Base-by-base conservation (phyloP, 2,888 invertebrate species). In the Serripes groenlandicus region DNA sequence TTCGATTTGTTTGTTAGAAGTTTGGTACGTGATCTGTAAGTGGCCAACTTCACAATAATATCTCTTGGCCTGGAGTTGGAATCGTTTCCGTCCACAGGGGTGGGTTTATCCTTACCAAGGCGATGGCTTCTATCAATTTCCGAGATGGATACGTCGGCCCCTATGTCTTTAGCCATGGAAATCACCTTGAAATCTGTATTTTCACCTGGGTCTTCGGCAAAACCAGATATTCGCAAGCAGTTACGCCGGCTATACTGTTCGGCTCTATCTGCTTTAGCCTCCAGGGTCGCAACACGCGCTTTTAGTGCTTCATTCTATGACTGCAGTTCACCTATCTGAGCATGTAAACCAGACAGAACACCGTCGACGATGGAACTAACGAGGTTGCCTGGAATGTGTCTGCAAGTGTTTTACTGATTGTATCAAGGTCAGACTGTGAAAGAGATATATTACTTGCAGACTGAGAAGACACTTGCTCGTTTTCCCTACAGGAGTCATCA, bases 171-270 rank as follows among this genome's bases (percentile, higher is more conserved):
- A n/a, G 52, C 23, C 18, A 52, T 4, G 18, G 18, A 21, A 52
- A 52, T 21, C 23, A 52, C 52, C n/a, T n/a, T n/a, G n/a, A n/a
- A n/a, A n/a, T n/a, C n/a, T n/a, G n/a, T n/a, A n/a, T n/a, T n/a
- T n/a, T n/a, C n/a, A n/a, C n/a, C n/a, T n/a, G n/a, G n/a, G n/a
- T n/a, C n/a, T 52, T 58, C 58, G 28, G 58, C 4, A 5, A 58
- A 26, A 3, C 58, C 58, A 58, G 58, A 58, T 26, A 58, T 15
- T n/a, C 58, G n/a, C 28, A 58, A 26, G 26, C 58, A 58, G 26
- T 58, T 58, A 26, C 58, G n/a, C 2, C 58, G 58, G 26, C 58
- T 58, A 26, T 58, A 58, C 58, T 58, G 58, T 28, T 58, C 58
- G 28, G 58, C n/a, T 58, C 3, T 58, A 26, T 58, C 58, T 15